Evolutionary conservation across 1,140 invertebrate genomes (phyloP), one percentile per base, ranked within the genome.

Genomic region (Ceratosolen solmsi): DNA sequence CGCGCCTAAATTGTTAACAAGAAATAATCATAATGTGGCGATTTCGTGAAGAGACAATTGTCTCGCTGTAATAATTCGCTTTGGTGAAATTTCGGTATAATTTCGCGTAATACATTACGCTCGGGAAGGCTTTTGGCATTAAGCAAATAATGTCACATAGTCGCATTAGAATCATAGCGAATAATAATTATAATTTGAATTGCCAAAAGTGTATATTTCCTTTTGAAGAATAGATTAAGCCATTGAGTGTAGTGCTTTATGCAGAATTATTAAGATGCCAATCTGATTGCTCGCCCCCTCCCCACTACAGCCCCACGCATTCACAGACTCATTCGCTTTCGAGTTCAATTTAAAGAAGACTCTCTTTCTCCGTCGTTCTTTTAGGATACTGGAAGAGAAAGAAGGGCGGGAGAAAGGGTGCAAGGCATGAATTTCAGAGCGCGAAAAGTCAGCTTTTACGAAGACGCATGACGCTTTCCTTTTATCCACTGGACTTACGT

Each of bases 381-480:
- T 65, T 65, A 33, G 60, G n/a, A 11, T 60, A 4, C 2, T 68
- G 17, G 38, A 25, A 70, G 33, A 25, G 68, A 70, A 4, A 70
- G 27, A 68, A 22, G 65, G 25, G 41, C 27, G 41, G 13, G 41
- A 7, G 70, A 49, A 27, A 30, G 49, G 54, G 46, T 17, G 54
- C 15, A 17, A 30, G 25, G 79, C 56, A 75, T 81, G 79, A 81
- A 76, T 81, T 81, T 81, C 60, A 30, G 46, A 75, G 79, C 60
- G 79, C 79, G 79, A 81, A 81, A 81, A 81, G 79, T 75, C 79
- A 81, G 79, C 41, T 75, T 70, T 75, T 75, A 81, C 79, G 79
- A 81, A 81, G 79, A 81, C 72, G 72, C 79, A 81, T 81, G 79
- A 81, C 25, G 72, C 60, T 73, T 72, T 72, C 79, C 70, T 75